A percentile compares a stretch with the other conserved stretches of the same genome.
These are phyloP conservation scores for Pan paniscus DNA, from an alignment of 2,113 vertebrate species.

Conservation along the genomic window DNA sequence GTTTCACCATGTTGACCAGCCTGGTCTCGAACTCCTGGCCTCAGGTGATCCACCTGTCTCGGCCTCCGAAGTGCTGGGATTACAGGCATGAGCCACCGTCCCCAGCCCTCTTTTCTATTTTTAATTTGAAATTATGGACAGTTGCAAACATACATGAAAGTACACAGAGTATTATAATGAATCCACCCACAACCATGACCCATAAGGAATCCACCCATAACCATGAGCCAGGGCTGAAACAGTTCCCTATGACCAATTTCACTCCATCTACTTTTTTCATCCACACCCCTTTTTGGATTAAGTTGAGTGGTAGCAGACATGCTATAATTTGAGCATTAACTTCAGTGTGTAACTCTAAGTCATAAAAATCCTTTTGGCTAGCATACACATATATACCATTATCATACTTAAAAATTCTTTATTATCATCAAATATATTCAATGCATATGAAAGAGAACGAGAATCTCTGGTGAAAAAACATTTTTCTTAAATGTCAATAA, in stretches of 20 bases:
- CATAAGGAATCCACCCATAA: not conserved
- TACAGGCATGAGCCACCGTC: no score
- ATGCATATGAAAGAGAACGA: not conserved
- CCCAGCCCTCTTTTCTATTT: not conserved
- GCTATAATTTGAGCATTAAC: not conserved
- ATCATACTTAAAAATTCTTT: not conserved
- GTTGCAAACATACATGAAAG: not conserved
- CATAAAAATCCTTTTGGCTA: not conserved
- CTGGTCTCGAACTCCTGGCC: no score
- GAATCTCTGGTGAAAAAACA: not conserved
- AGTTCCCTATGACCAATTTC: not conserved
- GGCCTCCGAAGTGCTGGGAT: no score
- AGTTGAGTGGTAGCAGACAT: not conserved
- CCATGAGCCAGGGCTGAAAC: not conserved
- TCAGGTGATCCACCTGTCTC: no score
- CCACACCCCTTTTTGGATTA: not conserved
- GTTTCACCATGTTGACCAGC: no score
- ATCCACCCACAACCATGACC: not conserved
- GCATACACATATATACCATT: not conserved
- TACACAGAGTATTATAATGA: not conserved
- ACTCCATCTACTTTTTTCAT: not conserved
- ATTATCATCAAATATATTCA: not conserved
- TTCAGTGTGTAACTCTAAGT: not conserved
- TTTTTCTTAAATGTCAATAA: not conserved
- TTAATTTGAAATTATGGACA: not conserved